Evolutionary conservation across 2,113 vertebrate species (phyloP).

Genomic region (Nerophis lumbriciformis): DNA sequence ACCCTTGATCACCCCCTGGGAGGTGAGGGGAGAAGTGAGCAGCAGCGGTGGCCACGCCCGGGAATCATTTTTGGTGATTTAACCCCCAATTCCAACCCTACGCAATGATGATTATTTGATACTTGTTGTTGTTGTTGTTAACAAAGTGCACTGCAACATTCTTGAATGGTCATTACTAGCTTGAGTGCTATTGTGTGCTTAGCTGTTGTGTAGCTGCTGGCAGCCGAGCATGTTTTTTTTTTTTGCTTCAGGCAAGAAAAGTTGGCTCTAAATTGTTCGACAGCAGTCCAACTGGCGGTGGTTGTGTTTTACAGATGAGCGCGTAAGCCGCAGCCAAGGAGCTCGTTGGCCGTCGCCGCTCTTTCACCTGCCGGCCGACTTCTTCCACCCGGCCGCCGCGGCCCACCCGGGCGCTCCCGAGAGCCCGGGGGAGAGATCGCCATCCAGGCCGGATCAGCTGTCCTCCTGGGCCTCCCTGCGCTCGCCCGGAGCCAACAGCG

Average conservation of each 20-base stretch:
- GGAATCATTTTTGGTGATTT: too few relatives aligned
- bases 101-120: too few relatives aligned
- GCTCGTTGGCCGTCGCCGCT: conserved; percentile 39
- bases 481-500: conserved; percentile 80
- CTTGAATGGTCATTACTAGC: too few relatives aligned
- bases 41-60: too few relatives aligned
- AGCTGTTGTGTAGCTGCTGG: too few relatives aligned
- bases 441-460: conserved; percentile 77
- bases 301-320: conserved; percentile 30
- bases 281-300: background rate
- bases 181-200: too few relatives aligned
- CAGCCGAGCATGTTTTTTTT: too few relatives aligned
- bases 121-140: too few relatives aligned
- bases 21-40: too few relatives aligned
- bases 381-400: conserved; percentile 77
- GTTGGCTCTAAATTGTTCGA: background rate
- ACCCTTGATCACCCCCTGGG: too few relatives aligned
- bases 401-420: conserved; percentile 67
- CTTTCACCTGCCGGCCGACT: conserved; percentile 80
- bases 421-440: conserved; percentile 36
- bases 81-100: too few relatives aligned
- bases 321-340: conserved; percentile 20
- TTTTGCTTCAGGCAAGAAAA: background rate
- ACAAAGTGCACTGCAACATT: too few relatives aligned
- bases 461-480: conserved; percentile 86